These are phyloP conservation scores for Sicus ferrugineus DNA, from an alignment of 2,888 invertebrate genomes.

Conservation along the genomic window DNA sequence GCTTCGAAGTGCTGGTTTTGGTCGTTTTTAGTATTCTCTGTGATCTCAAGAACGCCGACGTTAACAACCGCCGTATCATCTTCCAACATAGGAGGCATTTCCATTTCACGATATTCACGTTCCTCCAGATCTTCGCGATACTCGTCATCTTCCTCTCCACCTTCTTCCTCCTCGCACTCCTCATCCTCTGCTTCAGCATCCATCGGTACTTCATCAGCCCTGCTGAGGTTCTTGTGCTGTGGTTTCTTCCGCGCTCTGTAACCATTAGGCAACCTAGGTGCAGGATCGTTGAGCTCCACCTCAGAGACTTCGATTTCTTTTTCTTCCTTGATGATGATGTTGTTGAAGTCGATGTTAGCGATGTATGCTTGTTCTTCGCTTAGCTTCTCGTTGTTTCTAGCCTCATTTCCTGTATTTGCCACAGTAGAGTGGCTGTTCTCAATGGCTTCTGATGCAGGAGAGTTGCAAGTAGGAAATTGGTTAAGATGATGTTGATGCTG, in stretches of 20 bases:
- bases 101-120: slow-evolving; percentile 50
- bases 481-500: no score
- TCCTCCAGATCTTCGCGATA: slow-evolving; percentile 42
- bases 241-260: slow-evolving; percentile 34
- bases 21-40: neutral
- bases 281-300: slow-evolving; percentile 32
- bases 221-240: neutral
- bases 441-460: no score
- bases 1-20: neutral
- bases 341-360: slow-evolving; percentile 52
- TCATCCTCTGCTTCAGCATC: slow-evolving; percentile 40
- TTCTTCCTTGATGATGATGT: slow-evolving; percentile 57
- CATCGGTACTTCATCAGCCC: neutral
- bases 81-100: slow-evolving; percentile 39
- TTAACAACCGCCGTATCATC: neutral
- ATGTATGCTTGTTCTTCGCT: slow-evolving; percentile 52
- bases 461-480: neutral
- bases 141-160: slow-evolving; percentile 35
- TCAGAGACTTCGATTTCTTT: slow-evolving; percentile 54
- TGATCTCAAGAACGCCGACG: neutral
- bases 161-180: slow-evolving; percentile 36
- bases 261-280: slow-evolving; percentile 35
- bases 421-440: no score
- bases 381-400: neutral
- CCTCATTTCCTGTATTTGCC: no score